phyloP scores from a whole-genome alignment of 2,888 invertebrate species.

The Dendrolimus houi region DNA sequence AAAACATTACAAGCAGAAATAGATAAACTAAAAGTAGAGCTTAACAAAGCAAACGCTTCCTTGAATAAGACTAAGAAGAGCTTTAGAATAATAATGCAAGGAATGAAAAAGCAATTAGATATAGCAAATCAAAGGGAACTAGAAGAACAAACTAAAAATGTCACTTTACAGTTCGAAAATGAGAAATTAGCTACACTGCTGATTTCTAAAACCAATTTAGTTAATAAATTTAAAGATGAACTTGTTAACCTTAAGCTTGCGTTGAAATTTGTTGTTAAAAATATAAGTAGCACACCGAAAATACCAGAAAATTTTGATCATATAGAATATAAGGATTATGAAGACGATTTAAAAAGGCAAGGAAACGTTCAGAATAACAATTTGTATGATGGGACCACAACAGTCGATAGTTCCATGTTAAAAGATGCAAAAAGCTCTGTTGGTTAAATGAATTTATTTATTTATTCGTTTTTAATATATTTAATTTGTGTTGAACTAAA shows the following conservation, averaged over 20 bases:
- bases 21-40: constrained; percentile 29
- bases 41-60: constrained; percentile 28
- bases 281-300: constrained; percentile 26
- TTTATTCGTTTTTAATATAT: too few relatives aligned
- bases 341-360: constrained; percentile 33
- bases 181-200: constrained; percentile 46
- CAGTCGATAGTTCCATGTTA: constrained; percentile 33
- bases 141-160: constrained; percentile 32
- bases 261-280: constrained; percentile 43
- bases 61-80: constrained; percentile 28
- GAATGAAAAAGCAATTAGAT: constrained; percentile 48
- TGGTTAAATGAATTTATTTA: constrained; percentile 8
- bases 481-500: too few relatives aligned
- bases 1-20: constrained; percentile 29
- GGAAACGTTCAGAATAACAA: constrained; percentile 21
- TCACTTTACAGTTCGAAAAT: constrained; percentile 47
- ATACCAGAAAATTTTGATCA: constrained; percentile 28
- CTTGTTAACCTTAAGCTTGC: constrained; percentile 36
- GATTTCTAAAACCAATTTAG: constrained; percentile 40
- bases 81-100: constrained; percentile 34
- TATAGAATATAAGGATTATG: constrained; percentile 42
- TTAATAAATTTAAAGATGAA: constrained; percentile 45
- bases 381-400: constrained; percentile 18
- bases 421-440: constrained; percentile 25
- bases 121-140: constrained; percentile 34